Percentiles rank a stretch among this genome's conserved stretches.
Conservation (phyloP, 2,113 vertebrate genomes). For the Stercorarius parasiticus region DNA sequence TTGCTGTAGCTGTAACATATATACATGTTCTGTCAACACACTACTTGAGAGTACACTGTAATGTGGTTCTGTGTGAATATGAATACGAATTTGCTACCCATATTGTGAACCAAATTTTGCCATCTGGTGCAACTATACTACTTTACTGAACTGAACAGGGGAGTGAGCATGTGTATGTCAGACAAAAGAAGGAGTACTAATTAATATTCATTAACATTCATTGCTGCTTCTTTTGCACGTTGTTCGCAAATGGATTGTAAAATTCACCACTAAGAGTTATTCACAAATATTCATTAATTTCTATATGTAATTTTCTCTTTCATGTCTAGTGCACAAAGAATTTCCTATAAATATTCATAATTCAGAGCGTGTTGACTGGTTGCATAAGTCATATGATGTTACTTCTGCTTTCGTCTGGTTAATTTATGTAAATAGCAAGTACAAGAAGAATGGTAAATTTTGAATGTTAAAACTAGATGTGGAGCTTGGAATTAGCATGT, state of each 20-base stretch:
- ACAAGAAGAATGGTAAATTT: not conserved
- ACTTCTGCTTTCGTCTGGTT: not conserved
- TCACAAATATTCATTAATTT: constrained; percentile 43
- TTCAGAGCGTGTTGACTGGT: not conserved
- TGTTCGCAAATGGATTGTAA: not conserved
- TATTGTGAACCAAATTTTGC: constrained; percentile 51
- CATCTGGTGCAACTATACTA: constrained; percentile 29
- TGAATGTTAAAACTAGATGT: not conserved
- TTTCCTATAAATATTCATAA: constrained; percentile 37
- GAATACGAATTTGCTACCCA: not conserved
- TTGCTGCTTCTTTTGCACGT: not conserved
- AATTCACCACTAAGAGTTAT: not conserved
- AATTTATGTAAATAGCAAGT: constrained; percentile 30
- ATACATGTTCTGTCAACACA: not conserved
- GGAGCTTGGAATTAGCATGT: not conserved
- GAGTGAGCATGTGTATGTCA: not conserved
- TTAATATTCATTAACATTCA: constrained; percentile 30
- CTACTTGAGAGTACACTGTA: not conserved
- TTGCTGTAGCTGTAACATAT: not conserved
- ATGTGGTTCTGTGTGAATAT: not conserved
- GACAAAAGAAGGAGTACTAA: constrained; percentile 6
- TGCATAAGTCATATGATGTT: not conserved
- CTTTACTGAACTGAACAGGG: not conserved
- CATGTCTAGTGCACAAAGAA: not conserved
- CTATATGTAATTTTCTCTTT: constrained; percentile 14